Evolutionary conservation across 2,113 vertebrate species (phyloP), one percentile per base, ranked within the genome.

Genomic region (Etia nguti): DNA sequence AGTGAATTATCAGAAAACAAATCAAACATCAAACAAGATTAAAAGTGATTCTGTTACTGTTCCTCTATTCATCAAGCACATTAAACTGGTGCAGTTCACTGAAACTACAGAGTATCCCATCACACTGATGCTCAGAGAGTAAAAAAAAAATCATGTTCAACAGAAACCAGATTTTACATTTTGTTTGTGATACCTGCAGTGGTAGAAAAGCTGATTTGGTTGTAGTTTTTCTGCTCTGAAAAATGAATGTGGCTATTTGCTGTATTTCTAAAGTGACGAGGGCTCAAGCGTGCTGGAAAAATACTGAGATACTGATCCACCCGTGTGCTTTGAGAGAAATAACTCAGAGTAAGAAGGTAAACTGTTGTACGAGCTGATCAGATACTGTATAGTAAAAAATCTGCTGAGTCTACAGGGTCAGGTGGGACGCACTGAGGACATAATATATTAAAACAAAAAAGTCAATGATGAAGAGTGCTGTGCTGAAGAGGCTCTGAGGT

Each of bases 271-370:
- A 36, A 11, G 6, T 11, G 31, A 62, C 16, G 6, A 36, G 3
- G 20, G 31, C 31, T 65, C 60, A 65, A n/a, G 0, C 10, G n/a
- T 36, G 2, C 31, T 65, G 31, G 31, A 62, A 65, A 65, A 62
- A 62, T 11, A 10, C 13, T 10, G 31, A 20, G 16, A 62, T 31
- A 18, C 9, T 18, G 57, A 60, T 18, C 26, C 57, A 16, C 4
- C 16, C 29, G 31, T 62, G 29, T 20, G 18, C 18, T 36, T 36
- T 2, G 18, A 36, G 31, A 36, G 16, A 36, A 65, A 36, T 34
- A 20, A 1, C 2, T 65, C 60, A 0, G 18, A 62, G 10, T 36
- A 1, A 0, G 60, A 36, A n/a, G 31, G 18, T 65, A 0, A 65
- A 36, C 18, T 16, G 29, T 59, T 59, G 57, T 60, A 18, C 15